A percentile compares a stretch with the other conserved stretches of the same genome.
Conservation (phyloP, 2,113 vertebrate species). For the Macquaria ambigua region DNA sequence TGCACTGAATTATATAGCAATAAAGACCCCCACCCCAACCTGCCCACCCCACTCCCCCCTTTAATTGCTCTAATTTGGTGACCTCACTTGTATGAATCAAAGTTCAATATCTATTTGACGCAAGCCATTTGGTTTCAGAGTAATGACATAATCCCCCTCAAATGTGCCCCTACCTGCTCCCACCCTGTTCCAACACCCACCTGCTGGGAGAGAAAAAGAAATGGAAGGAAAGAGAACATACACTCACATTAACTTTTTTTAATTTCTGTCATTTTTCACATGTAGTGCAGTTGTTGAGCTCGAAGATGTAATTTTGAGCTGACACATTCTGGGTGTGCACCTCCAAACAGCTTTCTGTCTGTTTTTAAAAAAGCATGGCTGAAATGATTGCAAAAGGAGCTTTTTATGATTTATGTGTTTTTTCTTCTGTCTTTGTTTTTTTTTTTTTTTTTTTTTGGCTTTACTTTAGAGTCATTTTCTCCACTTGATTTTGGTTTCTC, state of each 20-base stretch:
- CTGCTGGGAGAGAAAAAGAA: constrained; percentile 76
- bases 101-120: constrained; percentile 60
- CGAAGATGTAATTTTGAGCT: constrained; percentile 79
- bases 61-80: constrained; percentile 68
- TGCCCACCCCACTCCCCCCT: constrained; percentile 35
- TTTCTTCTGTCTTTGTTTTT: constrained; percentile 49
- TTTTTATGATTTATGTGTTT: constrained; percentile 78
- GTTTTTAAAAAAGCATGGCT: constrained; percentile 39
- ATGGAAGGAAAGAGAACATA: constrained; percentile 82
- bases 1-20: constrained; percentile 90
- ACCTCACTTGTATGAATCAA: constrained; percentile 64
- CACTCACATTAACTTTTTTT: constrained; percentile 82
- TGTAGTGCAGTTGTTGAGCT: constrained; percentile 80
- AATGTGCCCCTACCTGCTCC: constrained; percentile 20
- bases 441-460: constrained; percentile 49
- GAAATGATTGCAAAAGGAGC: constrained; percentile 78
- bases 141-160: constrained; percentile 40
- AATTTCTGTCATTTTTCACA: constrained; percentile 82
- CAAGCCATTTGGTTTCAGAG: constrained; percentile 66
- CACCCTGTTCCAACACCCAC: constrained; percentile 48
- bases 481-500: constrained; percentile 62
- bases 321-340: constrained; percentile 89
- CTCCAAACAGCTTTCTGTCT: constrained; percentile 77
- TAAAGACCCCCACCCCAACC: constrained; percentile 77
- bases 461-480: constrained; percentile 65